These are phyloP conservation scores for Halyomorpha halys DNA, from an alignment of 1,140 invertebrate species.

Conservation along the genomic window DNA sequence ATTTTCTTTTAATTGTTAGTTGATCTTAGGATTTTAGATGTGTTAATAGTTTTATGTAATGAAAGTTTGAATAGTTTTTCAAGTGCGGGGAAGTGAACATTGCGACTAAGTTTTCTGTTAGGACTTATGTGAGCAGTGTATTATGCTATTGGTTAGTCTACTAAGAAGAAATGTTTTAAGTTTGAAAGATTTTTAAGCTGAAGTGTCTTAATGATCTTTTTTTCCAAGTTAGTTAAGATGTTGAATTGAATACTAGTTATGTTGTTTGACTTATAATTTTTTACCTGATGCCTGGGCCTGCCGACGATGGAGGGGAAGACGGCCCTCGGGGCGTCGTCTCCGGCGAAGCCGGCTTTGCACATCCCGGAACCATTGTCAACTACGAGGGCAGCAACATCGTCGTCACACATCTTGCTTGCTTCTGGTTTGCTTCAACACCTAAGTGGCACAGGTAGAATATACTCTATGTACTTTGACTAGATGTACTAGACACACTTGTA, in stretches of 20 bases:
- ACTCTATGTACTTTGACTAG: no score
- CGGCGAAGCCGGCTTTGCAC: conserved; percentile 86
- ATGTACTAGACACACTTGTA: no score
- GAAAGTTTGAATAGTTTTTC: no score
- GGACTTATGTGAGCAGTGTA: no score
- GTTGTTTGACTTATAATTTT: background rate
- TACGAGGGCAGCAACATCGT: conserved; percentile 76
- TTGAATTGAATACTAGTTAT: background rate
- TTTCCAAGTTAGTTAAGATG: background rate
- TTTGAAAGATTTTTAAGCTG: background rate
- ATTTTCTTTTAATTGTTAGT: no score
- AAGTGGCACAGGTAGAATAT: no score
- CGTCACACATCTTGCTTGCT: conserved; percentile 67
- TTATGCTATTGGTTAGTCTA: no score
- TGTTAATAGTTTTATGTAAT: no score
- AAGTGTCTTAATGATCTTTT: background rate
- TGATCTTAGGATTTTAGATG: no score
- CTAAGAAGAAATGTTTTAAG: background rate
- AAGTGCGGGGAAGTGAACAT: no score
- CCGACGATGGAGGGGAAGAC: conserved; percentile 82
- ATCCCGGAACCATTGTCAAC: conserved; percentile 84
- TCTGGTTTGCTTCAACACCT: conserved; percentile 15
- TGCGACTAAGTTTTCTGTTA: no score
- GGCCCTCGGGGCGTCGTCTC: conserved; percentile 77
- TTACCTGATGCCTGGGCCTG: conserved; percentile 65